Conservation (phyloP, 2,888 invertebrate genomes). For the Campoplex capitator region DNA sequence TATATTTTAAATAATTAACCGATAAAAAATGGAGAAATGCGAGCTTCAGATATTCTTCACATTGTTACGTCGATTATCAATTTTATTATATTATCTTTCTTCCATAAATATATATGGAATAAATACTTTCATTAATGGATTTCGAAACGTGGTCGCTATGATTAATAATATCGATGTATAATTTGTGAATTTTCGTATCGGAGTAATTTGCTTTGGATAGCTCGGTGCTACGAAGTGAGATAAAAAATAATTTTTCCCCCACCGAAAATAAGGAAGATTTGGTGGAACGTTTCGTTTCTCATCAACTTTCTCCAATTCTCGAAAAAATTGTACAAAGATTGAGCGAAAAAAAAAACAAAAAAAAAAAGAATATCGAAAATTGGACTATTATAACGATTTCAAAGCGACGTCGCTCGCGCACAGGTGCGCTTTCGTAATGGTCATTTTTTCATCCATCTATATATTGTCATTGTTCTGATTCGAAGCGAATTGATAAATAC, state of each 20-base stretch:
- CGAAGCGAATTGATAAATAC: not conserved
- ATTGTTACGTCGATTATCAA: conserved; percentile 44
- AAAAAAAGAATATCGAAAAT: not conserved
- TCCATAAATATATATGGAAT: not conserved
- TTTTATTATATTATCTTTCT: conserved; percentile 26
- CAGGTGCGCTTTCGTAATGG: not conserved
- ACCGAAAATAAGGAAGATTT: conserved; percentile 2
- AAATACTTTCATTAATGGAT: conserved; percentile 33
- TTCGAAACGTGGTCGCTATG: not conserved
- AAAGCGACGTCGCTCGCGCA: not conserved
- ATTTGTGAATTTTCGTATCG: conserved; percentile 27
- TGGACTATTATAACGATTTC: not conserved
- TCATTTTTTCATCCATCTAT: not conserved
- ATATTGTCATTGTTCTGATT: conserved; percentile 1
- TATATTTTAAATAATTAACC: conserved; percentile 9
- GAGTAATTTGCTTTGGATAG: conserved; percentile 33
- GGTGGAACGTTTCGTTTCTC: not conserved
- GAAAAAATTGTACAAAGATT: conserved; percentile 51
- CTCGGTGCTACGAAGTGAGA: conserved; percentile 38
- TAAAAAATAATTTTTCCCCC: conserved; percentile 11
- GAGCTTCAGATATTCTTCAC: conserved; percentile 34
- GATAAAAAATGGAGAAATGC: not conserved
- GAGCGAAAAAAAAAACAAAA: not conserved
- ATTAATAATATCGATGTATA: conserved; percentile 13
- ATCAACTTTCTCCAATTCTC: conserved; percentile 19